A percentile compares a stretch with the other conserved stretches of the same genome.
These are phyloP conservation scores for Merluccius polli DNA, from an alignment of 2,797 vertebrate genomes.

Conservation along the genomic window DNA sequence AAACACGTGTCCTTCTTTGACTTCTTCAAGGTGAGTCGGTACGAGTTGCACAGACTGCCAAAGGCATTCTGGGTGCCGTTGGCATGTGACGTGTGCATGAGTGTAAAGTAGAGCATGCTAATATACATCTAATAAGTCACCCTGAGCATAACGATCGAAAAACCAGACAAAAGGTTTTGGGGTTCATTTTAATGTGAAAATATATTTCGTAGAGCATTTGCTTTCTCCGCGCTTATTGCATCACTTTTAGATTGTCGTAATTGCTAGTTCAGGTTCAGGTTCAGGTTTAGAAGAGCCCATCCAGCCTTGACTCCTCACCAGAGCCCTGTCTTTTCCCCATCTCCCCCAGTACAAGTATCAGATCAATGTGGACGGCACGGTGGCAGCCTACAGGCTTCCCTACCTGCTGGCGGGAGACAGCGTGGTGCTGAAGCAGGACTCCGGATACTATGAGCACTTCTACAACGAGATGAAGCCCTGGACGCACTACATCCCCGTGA, in stretches of 20 bases:
- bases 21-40: slow-evolving; percentile 91
- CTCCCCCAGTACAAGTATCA: slow-evolving; percentile 90
- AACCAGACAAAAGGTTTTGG: background rate
- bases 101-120: background rate
- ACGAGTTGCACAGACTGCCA: no score
- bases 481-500: slow-evolving; percentile 92
- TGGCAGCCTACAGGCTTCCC: slow-evolving; percentile 92
- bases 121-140: background rate
- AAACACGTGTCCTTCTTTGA: slow-evolving; percentile 98
- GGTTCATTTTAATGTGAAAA: background rate
- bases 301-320: background rate
- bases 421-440: slow-evolving; percentile 94
- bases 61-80: background rate
- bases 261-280: background rate
- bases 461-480: slow-evolving; percentile 87
- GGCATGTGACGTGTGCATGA: background rate
- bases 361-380: slow-evolving; percentile 94
- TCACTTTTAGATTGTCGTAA: background rate
- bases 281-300: background rate
- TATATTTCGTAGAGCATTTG: background rate
- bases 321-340: background rate
- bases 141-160: background rate
- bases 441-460: slow-evolving; percentile 96
- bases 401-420: slow-evolving; percentile 93
- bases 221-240: background rate